A percentile compares a stretch with the other conserved stretches of the same genome.
Conservation (phyloP, 1,140 invertebrate species). For the Charaxes varanes region DNA sequence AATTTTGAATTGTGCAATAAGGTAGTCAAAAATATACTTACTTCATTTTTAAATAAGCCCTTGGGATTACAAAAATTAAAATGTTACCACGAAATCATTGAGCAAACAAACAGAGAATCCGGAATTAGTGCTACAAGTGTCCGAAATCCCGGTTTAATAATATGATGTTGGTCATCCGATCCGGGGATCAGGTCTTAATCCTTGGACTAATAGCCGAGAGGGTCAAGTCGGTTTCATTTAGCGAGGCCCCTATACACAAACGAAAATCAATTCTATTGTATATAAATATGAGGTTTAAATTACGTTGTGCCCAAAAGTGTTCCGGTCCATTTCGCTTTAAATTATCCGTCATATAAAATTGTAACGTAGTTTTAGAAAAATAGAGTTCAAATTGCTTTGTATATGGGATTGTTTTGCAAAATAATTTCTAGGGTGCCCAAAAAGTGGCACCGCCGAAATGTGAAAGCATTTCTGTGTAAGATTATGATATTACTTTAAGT, state of each 20-base stretch:
- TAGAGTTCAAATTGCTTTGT: constrained; percentile 20
- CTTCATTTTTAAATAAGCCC: too few species aligned
- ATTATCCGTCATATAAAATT: too few species aligned
- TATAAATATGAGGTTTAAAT: constrained; percentile 8
- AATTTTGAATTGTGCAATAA: too few species aligned
- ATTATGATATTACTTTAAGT: constrained; percentile 62
- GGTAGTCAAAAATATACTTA: too few species aligned
- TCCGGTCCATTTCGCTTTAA: background rate
- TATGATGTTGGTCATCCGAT: constrained; percentile 64
- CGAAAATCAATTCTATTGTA: constrained; percentile 16
- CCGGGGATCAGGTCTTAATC: constrained; percentile 60
- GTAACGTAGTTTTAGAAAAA: constrained; percentile 7
- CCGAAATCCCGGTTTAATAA: constrained; percentile 62
- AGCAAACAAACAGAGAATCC: constrained; percentile 18
- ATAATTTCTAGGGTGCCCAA: constrained; percentile 48
- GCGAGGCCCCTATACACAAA: constrained; percentile 4
- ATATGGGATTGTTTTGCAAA: constrained; percentile 18
- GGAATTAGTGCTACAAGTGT: constrained; percentile 56
- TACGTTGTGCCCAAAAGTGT: constrained; percentile 1
- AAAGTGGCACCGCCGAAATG: constrained; percentile 38
- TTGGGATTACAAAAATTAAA: too few species aligned
- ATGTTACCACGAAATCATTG: too few species aligned
- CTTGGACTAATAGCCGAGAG: constrained; percentile 56
- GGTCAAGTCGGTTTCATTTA: constrained; percentile 40
- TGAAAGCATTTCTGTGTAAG: constrained; percentile 70